Evolutionary conservation across 2,797 vertebrate species (phyloP).

Genomic region (Bradypodion ventrale): DNA sequence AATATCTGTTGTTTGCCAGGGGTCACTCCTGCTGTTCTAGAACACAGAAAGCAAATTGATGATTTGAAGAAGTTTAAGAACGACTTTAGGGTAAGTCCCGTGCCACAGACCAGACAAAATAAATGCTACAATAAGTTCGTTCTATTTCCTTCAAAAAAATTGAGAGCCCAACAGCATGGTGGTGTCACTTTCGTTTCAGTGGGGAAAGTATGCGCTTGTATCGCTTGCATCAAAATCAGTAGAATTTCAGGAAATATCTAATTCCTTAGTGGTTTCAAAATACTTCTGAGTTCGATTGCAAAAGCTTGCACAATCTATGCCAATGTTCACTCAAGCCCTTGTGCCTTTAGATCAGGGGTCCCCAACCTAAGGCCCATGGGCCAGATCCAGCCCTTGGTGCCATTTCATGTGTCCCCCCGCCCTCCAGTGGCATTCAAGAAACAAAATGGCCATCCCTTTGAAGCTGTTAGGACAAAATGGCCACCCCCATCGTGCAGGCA

Average conservation of each 20-base stretch:
- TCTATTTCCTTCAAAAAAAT: too few species aligned
- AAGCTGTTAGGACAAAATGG: too few species aligned
- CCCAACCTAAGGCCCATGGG: too few species aligned
- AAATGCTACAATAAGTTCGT: background rate
- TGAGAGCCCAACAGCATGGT: too few species aligned
- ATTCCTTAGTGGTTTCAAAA: background rate
- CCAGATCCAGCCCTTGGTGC: too few species aligned
- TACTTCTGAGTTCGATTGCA: background rate
- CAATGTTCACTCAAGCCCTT: background rate
- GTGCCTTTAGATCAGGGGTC: background rate
- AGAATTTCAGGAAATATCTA: background rate
- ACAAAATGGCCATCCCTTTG: too few species aligned
- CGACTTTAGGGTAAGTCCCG: slow-evolving; percentile 94
- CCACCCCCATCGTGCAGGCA: too few species aligned
- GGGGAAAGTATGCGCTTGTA: background rate
- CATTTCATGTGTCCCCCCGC: too few species aligned
- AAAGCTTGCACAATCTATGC: background rate
- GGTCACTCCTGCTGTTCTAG: slow-evolving; percentile 87
- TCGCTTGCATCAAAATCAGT: background rate
- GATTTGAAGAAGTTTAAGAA: slow-evolving; percentile 99
- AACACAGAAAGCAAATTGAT: slow-evolving; percentile 98
- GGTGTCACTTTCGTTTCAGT: background rate
- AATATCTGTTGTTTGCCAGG: slow-evolving; percentile 74
- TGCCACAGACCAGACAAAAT: background rate
- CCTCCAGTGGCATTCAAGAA: too few species aligned